phyloP scores from a whole-genome alignment of 2,113 vertebrate species.

The Corapipo altera region DNA sequence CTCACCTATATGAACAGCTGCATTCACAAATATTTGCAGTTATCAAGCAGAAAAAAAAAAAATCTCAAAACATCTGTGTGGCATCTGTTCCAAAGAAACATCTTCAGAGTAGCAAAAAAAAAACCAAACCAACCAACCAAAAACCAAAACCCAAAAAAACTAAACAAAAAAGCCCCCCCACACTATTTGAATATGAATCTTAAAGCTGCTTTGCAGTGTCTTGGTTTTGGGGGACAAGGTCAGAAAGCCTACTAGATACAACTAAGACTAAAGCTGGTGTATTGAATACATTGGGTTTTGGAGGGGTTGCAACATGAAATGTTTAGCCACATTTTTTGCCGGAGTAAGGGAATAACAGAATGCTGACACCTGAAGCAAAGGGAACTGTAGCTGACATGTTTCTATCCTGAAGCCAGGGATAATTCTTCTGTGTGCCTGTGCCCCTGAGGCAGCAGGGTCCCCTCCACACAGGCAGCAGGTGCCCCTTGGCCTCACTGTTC shows the following conservation, averaged over 20 bases:
- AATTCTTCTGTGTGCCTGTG: background rate
- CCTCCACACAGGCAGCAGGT: too few species aligned
- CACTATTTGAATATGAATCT: background rate
- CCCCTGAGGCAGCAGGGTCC: background rate
- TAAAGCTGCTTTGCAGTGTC: background rate
- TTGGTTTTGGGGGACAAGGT: background rate
- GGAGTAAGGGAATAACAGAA: background rate
- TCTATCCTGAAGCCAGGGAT: background rate
- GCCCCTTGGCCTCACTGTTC: background rate
- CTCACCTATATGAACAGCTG: background rate
- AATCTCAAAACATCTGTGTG: background rate
- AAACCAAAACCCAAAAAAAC: too few species aligned
- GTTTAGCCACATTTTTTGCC: background rate
- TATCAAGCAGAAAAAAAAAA: background rate
- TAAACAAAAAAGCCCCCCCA: too few species aligned
- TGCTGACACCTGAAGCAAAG: background rate
- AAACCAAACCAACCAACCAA: too few species aligned
- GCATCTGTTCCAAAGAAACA: background rate
- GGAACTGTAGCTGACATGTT: background rate
- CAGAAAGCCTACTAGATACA: background rate
- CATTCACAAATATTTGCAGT: background rate
- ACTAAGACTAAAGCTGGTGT: background rate
- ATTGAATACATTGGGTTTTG: background rate
- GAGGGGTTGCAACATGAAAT: rapidly evolving
- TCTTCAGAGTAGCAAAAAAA: background rate